phyloP scores from a whole-genome alignment of 2,113 vertebrate species.

The Seriola quinqueradiata region DNA sequence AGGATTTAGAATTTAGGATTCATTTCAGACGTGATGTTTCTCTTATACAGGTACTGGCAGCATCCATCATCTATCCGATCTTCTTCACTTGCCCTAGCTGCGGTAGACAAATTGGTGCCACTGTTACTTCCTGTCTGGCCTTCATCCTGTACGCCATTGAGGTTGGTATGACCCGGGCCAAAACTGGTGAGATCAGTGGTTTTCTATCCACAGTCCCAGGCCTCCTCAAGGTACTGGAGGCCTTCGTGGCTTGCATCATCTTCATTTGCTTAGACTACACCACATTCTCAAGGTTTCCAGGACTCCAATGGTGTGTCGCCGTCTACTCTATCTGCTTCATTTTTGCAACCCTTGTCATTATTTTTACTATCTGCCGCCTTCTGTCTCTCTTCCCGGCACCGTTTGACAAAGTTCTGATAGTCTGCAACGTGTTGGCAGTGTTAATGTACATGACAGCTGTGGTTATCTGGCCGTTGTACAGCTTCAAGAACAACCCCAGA shows the following conservation, averaged over 20 bases:
- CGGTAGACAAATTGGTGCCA: slow-evolving; percentile 76
- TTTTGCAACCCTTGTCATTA: slow-evolving; percentile 85
- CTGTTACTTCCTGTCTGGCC: slow-evolving; percentile 83
- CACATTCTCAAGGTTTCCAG: accelerated
- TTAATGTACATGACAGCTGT: slow-evolving; percentile 88
- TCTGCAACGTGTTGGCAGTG: slow-evolving; percentile 85
- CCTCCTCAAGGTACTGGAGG: slow-evolving; percentile 91
- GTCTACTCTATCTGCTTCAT: slow-evolving; percentile 92
- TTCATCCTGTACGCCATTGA: slow-evolving; percentile 86
- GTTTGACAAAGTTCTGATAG: slow-evolving; percentile 84
- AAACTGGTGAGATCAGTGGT: slow-evolving; percentile 87
- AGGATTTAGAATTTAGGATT: not conserved
- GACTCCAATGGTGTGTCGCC: slow-evolving; percentile 89
- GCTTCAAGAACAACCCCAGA: slow-evolving; percentile 54
- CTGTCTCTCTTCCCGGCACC: slow-evolving; percentile 78
- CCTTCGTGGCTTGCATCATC: slow-evolving; percentile 90
- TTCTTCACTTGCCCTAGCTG: slow-evolving; percentile 38
- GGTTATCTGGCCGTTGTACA: slow-evolving; percentile 90
- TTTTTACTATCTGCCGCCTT: slow-evolving; percentile 86
- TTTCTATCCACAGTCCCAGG: slow-evolving; percentile 90
- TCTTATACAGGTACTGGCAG: slow-evolving; percentile 79
- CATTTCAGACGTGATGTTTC: not conserved
- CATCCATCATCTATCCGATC: slow-evolving; percentile 87
- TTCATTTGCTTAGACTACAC: slow-evolving; percentile 80
- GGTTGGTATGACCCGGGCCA: slow-evolving; percentile 86